These are phyloP conservation scores for Nectonema munidae DNA, from an alignment of 2,888 invertebrate species.

Conservation along the genomic window DNA sequence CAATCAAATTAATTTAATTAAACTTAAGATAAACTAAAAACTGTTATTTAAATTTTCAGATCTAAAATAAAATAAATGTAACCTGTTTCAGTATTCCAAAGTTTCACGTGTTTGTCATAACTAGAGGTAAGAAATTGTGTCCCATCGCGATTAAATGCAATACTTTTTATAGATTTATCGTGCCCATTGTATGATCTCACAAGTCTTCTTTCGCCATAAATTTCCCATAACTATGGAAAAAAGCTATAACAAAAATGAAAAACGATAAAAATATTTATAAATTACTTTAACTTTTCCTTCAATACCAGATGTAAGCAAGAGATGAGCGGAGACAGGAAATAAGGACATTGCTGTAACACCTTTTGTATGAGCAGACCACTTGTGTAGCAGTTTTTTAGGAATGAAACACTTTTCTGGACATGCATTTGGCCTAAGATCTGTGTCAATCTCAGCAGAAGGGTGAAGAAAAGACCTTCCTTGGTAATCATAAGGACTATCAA, in stretches of 20 bases:
- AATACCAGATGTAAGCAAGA: conserved; percentile 76
- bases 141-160: conserved; percentile 73
- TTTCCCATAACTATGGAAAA: conserved; percentile 52
- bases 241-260: background rate
- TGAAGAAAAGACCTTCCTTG: conserved; percentile 76
- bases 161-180: conserved; percentile 70
- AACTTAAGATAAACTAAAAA: no score
- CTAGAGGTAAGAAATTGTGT: conserved; percentile 64
- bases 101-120: conserved; percentile 74
- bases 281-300: conserved; percentile 61
- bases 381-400: conserved; percentile 72
- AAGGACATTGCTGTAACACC: conserved; percentile 71
- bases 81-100: conserved; percentile 97
- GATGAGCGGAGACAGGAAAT: conserved; percentile 70
- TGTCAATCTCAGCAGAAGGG: conserved; percentile 60
- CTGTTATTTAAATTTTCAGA: no score
- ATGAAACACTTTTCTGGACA: conserved; percentile 78
- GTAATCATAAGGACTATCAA: conserved; percentile 59
- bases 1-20: no score
- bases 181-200: conserved; percentile 78
- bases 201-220: conserved; percentile 66
- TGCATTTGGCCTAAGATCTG: conserved; percentile 47
- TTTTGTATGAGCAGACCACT: conserved; percentile 85
- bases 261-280: background rate
- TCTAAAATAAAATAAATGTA: conserved; percentile 22